Percentiles rank a stretch among this genome's conserved stretches.
These are phyloP conservation scores for Labrus mixtus DNA, from an alignment of 2,113 vertebrate species.

Conservation along the genomic window DNA sequence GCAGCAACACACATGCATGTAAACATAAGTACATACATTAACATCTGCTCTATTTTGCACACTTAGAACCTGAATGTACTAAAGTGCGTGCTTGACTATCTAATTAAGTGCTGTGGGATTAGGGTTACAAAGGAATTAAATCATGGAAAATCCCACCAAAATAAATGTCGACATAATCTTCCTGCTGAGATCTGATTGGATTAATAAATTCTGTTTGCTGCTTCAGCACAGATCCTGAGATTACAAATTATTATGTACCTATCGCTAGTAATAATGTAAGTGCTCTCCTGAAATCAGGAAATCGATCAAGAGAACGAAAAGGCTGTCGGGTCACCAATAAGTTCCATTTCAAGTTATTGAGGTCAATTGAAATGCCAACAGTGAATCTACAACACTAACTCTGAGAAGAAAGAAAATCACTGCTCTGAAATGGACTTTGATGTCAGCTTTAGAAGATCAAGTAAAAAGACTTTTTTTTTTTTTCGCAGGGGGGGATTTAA, in stretches of 20 bases:
- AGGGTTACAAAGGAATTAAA: slow-evolving; percentile 72
- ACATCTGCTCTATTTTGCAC: slow-evolving; percentile 76
- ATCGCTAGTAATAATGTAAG: slow-evolving; percentile 50
- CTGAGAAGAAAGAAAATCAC: slow-evolving; percentile 5
- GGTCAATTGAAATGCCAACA: slow-evolving; percentile 48
- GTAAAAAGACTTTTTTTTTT: slow-evolving; percentile 18
- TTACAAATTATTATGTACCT: slow-evolving; percentile 68
- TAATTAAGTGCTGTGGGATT: slow-evolving; percentile 95
- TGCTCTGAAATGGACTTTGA: slow-evolving; percentile 41
- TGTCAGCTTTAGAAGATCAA: slow-evolving; percentile 40
- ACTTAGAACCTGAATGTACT: slow-evolving; percentile 85
- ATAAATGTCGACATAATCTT: slow-evolving; percentile 55
- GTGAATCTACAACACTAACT: slow-evolving; percentile 27
- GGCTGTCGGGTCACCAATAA: slow-evolving; percentile 40
- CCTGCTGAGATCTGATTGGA: slow-evolving; percentile 76
- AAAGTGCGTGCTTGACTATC: slow-evolving; percentile 93
- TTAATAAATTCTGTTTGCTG: slow-evolving; percentile 69
- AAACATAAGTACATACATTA: slow-evolving; percentile 82
- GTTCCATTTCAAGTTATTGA: slow-evolving; percentile 54
- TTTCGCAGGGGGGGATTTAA: slow-evolving; percentile 48
- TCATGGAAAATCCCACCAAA: slow-evolving; percentile 70
- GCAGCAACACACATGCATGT: slow-evolving; percentile 80
- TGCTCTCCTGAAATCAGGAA: slow-evolving; percentile 44
- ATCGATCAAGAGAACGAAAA: slow-evolving; percentile 52
- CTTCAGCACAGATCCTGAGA: slow-evolving; percentile 79